A percentile compares a stretch with the other conserved stretches of the same genome.
phyloP scores from a whole-genome alignment of 2,797 vertebrate species.

The Hephaestus fuliginosus region DNA sequence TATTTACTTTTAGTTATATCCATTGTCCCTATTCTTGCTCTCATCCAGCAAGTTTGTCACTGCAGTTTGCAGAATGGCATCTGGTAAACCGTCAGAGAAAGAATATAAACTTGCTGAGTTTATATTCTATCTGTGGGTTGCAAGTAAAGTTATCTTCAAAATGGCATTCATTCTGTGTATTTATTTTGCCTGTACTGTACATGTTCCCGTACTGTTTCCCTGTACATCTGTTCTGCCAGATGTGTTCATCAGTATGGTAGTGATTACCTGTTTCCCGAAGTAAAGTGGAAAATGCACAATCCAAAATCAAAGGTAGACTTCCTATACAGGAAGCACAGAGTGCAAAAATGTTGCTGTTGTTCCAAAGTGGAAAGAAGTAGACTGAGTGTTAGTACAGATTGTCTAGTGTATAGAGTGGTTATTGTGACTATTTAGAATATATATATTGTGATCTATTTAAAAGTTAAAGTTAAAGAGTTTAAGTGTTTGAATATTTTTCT shows the following conservation, averaged over 20 bases:
- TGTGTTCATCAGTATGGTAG: slow-evolving; percentile 2
- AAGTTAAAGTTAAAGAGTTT: no score
- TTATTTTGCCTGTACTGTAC: background rate
- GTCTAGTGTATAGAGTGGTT: no score
- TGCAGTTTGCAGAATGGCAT: background rate
- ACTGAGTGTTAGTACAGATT: no score
- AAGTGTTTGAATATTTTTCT: no score
- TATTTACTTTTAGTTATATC: background rate
- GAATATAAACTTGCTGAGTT: background rate
- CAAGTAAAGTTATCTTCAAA: background rate
- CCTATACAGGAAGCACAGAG: no score
- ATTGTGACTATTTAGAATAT: no score
- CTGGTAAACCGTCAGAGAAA: background rate
- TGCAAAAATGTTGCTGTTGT: no score
- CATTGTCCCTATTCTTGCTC: background rate
- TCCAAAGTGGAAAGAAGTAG: background rate
- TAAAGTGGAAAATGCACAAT: background rate
- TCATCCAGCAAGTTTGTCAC: background rate
- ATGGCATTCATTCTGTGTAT: background rate
- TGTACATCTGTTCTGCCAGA: background rate
- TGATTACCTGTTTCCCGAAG: background rate
- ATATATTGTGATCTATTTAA: no score
- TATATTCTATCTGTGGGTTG: background rate
- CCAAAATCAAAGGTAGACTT: no score
- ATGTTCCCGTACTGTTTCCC: no score